Evolutionary conservation across 2,113 vertebrate genomes (phyloP).

Genomic region (Cinclus cinclus): DNA sequence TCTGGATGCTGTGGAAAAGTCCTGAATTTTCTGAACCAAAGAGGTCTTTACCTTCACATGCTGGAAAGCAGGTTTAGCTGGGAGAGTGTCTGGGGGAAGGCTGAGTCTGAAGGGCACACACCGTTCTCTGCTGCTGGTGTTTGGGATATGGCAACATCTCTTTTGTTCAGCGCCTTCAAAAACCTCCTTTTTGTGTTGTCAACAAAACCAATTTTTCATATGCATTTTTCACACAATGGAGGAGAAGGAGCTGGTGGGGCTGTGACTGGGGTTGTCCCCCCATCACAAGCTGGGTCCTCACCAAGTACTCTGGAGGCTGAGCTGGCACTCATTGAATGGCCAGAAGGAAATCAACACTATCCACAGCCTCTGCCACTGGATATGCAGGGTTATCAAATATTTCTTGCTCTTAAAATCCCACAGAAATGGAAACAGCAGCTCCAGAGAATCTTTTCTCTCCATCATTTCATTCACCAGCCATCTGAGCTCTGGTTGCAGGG

Average conservation of each 20-base stretch:
- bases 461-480: background rate
- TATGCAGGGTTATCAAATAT: background rate
- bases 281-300: background rate
- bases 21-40: background rate
- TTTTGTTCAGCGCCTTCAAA: background rate
- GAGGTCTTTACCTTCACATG: background rate
- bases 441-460: background rate
- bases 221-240: background rate
- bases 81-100: background rate
- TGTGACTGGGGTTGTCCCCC: rapidly evolving
- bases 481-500: background rate
- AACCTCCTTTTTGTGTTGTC: background rate
- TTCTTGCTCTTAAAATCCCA: background rate
- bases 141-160: background rate
- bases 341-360: background rate
- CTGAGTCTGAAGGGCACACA: background rate
- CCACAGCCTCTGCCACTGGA: background rate
- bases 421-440: background rate
- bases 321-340: background rate
- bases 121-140: background rate
- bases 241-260: background rate
- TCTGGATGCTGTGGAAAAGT: background rate
- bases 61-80: background rate
- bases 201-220: background rate
- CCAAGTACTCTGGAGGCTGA: background rate